A percentile compares a stretch with the other conserved stretches of the same genome.
Evolutionary conservation across 2,113 vertebrate species (phyloP).

Genomic region (Brachirus orientalis): DNA sequence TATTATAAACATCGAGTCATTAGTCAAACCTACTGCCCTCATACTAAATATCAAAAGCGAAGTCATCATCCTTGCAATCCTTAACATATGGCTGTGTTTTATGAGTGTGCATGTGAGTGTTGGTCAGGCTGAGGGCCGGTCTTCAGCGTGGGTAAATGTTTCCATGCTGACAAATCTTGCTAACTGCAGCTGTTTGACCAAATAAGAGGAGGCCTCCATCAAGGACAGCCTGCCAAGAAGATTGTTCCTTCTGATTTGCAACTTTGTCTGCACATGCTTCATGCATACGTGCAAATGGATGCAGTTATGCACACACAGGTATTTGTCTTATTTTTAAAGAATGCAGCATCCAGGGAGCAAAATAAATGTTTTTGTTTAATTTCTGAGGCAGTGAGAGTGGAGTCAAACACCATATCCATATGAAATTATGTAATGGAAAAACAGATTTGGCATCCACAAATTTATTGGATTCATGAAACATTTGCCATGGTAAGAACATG

Average conservation of each 20-base stretch:
- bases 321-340: background rate
- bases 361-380: constrained; percentile 3
- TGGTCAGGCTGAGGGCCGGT: constrained; percentile 62
- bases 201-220: constrained; percentile 37
- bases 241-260: constrained; percentile 10
- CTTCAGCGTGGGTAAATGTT: constrained; percentile 65
- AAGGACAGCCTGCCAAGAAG: constrained; percentile 41
- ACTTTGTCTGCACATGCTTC: constrained; percentile 4
- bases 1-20: constrained; percentile 52
- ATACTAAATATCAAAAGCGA: constrained; percentile 46
- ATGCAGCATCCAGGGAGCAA: background rate
- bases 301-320: background rate
- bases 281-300: background rate
- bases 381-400: background rate
- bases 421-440: constrained; percentile 12
- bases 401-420: constrained; percentile 9
- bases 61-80: constrained; percentile 43
- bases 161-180: constrained; percentile 51
- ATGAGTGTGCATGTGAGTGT: constrained; percentile 35
- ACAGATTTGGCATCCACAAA: constrained; percentile 37
- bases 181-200: constrained; percentile 38
- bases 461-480: constrained; percentile 16
- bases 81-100: constrained; percentile 71
- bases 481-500: constrained; percentile 20
- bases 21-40: constrained; percentile 38